Evolutionary conservation across 1,140 invertebrate genomes (phyloP).

Genomic region (Oedothorax gibbosus): DNA sequence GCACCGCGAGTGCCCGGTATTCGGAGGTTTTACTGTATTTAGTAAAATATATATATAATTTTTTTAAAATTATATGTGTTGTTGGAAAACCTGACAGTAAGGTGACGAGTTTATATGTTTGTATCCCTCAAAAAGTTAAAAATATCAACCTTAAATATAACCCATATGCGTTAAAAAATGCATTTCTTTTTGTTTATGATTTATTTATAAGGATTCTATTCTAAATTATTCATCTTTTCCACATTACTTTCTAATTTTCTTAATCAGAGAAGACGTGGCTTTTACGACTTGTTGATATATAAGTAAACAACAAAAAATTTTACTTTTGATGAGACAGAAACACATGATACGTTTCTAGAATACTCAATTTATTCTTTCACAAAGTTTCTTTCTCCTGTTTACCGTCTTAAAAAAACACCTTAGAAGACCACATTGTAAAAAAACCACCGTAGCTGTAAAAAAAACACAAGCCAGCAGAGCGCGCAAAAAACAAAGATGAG

Average conservation of each 20-base stretch:
- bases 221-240: neutral
- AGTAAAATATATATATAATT: too few relatives aligned
- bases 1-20: too few relatives aligned
- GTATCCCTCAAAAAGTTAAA: too few relatives aligned
- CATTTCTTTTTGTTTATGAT: too few relatives aligned
- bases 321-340: neutral
- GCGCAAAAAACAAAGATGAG: conserved; percentile 3
- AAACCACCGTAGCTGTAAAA: neutral
- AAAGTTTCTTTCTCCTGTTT: neutral
- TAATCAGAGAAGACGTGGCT: neutral
- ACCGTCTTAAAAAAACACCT: neutral
- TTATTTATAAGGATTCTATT: neutral
- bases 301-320: neutral
- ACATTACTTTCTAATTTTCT: neutral
- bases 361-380: neutral
- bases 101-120: too few relatives aligned
- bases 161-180: too few relatives aligned
- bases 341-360: conserved; percentile 15
- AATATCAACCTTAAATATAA: too few relatives aligned
- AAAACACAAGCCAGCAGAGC: conserved; percentile 17
- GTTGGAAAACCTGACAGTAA: too few relatives aligned
- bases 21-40: too few relatives aligned
- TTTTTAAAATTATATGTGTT: too few relatives aligned
- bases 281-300: conserved; percentile 17
- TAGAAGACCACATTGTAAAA: conserved; percentile 26